A percentile compares a stretch with the other conserved stretches of the same genome.
Evolutionary conservation across 37 sponge, comb jelly and placozoan species (phyloP).

Genomic region (Petrosia ficiformis): DNA sequence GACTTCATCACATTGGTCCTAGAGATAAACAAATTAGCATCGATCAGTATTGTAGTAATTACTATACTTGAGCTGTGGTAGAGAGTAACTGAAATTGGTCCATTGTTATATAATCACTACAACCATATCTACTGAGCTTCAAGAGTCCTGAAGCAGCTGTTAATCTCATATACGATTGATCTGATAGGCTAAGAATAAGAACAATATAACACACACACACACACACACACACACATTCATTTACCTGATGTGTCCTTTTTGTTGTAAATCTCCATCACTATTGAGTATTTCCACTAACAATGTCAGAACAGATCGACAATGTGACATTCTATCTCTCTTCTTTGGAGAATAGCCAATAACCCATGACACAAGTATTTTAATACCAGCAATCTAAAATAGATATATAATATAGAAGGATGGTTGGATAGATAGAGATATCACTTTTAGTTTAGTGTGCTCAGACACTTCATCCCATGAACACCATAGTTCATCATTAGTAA

Average conservation of each 20-base stretch:
- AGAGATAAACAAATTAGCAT: constrained; percentile 2
- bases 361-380: constrained; percentile 69
- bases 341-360: too few relatives aligned
- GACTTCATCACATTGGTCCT: constrained; percentile 84
- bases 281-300: too few relatives aligned
- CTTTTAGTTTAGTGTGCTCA: constrained; percentile 44
- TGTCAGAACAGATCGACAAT: too few relatives aligned
- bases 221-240: too few relatives aligned
- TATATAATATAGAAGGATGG: background rate
- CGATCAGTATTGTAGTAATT: background rate
- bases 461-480: constrained; percentile 43
- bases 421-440: constrained; percentile 11
- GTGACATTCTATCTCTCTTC: too few relatives aligned
- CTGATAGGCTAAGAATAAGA: constrained; percentile 56
- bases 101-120: constrained; percentile 28
- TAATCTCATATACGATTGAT: constrained; percentile 55
- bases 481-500: constrained; percentile 21
- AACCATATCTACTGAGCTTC: constrained; percentile 29
- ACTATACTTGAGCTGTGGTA: constrained; percentile 43
- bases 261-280: constrained; percentile 69
- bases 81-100: constrained; percentile 42
- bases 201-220: too few relatives aligned
- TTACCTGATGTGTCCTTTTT: constrained; percentile 45
- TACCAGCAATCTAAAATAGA: constrained; percentile 42
- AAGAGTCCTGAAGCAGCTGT: constrained; percentile 59